Base-by-base conservation (phyloP, 2,797 vertebrate genomes). In the Alfaro cultratus region DNA sequence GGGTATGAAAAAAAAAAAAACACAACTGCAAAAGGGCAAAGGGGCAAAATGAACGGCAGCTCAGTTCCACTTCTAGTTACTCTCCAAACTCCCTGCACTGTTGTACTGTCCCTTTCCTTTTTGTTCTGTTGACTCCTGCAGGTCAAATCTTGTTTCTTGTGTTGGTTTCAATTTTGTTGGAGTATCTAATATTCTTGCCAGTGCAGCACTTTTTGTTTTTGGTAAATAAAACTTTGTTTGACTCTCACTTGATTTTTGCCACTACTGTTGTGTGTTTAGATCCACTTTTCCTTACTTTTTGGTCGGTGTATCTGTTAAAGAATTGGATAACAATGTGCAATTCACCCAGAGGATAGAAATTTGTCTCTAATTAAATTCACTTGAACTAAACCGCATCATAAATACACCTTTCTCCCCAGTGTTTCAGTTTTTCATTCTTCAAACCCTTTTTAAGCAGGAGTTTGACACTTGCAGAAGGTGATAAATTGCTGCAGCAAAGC, bases 401-500 rank as follows among this genome's bases (percentile, higher is more conserved):
- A 26, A 21, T 68, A 39, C 3, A 36, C 34, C 16, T 31, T 18
- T 7, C 60, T 34, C 31, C 60, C 1, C 45, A 12, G 26, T n/a
- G 3, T 53, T 10, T 26, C 13, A 34, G 7, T 36, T 36, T 67
- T 43, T 45, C 11, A 45, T 45, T 23, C 23, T 6, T 45, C 13
- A 3, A 43, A 7, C 23, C 36, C 41, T 15, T 70, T 70, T n/a
- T 70, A 45, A 67, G 43, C 41, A n/a, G 39, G 12, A n/a, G 23
- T 43, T 68, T 68, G 64, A 68, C 67, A 45, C 41, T 70, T 70
- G 39, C 26, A 68, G 31, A 39, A 23, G 64, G 64, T 39, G 64
- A 68, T 26, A 41, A 68, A 68, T 26, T 41, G 64, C 36, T 41
- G 64, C 36, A 68, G 64, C 64, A 41, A 68, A 68, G 36, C 36